Conservation (phyloP, 2,888 invertebrate species). For the Julus scandinavius region DNA sequence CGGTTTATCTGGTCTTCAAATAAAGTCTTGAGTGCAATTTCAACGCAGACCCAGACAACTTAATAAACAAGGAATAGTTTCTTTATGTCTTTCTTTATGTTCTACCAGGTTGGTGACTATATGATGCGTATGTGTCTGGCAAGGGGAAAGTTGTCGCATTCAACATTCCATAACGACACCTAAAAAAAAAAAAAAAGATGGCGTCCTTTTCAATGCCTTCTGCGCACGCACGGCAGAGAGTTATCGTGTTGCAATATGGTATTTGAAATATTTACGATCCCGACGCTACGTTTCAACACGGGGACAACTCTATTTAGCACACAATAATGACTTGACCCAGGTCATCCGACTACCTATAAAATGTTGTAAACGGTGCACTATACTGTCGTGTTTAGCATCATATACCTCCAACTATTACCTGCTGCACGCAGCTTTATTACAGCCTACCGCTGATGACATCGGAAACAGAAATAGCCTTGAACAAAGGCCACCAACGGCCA, state of each 20-base stretch:
- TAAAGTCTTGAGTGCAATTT: not conserved
- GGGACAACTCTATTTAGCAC: constrained; percentile 49
- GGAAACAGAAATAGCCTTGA: not conserved
- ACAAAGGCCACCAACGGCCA: not conserved
- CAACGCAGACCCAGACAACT: not conserved
- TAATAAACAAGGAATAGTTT: not conserved
- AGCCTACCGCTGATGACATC: not conserved
- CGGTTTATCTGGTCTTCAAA: too few relatives aligned
- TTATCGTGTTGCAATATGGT: not conserved
- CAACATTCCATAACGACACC: constrained; percentile 35
- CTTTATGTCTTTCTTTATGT: not conserved
- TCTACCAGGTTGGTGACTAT: not conserved
- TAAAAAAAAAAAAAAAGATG: not conserved
- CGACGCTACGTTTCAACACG: constrained; percentile 34
- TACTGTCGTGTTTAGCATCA: constrained; percentile 48
- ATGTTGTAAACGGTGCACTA: constrained; percentile 50
- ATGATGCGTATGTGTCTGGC: not conserved
- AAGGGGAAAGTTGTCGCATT: constrained; percentile 17
- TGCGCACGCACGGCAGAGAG: not conserved
- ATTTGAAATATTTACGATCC: constrained; percentile 47
- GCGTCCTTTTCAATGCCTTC: not conserved
- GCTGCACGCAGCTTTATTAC: constrained; percentile 20
- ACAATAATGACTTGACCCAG: constrained; percentile 52
- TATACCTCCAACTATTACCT: constrained; percentile 40
- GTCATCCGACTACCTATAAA: constrained; percentile 47